Evolutionary conservation across 2,113 vertebrate genomes (phyloP), one percentile per base, ranked within the genome.

Genomic region (Arizona elegans): DNA sequence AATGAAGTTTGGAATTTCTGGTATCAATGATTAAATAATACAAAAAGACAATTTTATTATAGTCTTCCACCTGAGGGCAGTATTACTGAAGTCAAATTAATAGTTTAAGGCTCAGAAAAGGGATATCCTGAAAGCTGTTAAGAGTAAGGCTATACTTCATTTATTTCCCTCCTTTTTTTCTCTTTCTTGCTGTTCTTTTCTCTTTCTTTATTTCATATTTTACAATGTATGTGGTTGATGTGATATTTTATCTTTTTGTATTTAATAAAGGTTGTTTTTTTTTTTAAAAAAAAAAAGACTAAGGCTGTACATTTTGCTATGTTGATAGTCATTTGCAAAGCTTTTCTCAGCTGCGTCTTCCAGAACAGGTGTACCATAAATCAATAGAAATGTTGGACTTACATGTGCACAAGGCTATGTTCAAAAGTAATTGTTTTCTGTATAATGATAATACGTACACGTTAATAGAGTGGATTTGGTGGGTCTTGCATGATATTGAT

Each of bases 21-120:
- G 17, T 1, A 38, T 53, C 29, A 33, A 24, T 33, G 43, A 29
- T 33, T 43, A 21, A 47, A 38, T n/a, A 58, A 11, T 12, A 85
- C 19, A 55, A 3, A 53, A 33, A 19, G 56, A 19, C 62, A 56
- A 47, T 87, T 87, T 12, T 87, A 86, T 65, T 87, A 15, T 26
- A 3, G 23, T 62, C 81, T 96, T 97, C 97, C 97, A 97, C 96
- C 91, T 97, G 97, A 97, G 97, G 97, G 97, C 89, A 95, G 55
- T 96, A 95, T 96, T 97, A 95, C 91, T 96, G 94, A 93, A 96
- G 96, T 89, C 95, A 92, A 94, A 92, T 93, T 94, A 59, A 29
- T 12, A 38, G 10, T 75, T 58, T 13, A 52, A 91, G 21, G 52
- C 24, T 50, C 19, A 86, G 38, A 21, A 86, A 90, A 33, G 2